Conservation (phyloP, 2,113 vertebrate genomes). For the Zosterops lateralis region DNA sequence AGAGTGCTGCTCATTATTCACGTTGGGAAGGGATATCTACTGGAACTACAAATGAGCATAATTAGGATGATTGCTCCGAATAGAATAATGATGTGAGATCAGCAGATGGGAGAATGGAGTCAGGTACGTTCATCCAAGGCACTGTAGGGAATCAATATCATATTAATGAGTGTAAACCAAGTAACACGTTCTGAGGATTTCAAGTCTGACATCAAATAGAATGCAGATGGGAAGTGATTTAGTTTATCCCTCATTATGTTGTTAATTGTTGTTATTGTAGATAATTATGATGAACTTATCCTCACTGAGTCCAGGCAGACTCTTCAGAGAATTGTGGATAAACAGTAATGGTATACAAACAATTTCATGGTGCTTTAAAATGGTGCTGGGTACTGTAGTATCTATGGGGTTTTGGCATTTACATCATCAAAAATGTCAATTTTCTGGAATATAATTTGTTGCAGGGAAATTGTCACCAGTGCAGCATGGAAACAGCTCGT, state of each 20-base stretch:
- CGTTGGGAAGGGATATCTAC: not conserved
- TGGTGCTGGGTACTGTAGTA: not conserved
- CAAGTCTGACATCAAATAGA: not conserved
- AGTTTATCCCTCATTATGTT: slow-evolving; percentile 18
- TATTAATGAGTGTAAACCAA: not conserved
- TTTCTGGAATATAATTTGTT: not conserved
- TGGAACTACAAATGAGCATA: slow-evolving; percentile 25
- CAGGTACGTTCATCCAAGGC: slow-evolving; percentile 19
- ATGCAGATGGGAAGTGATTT: slow-evolving; percentile 35
- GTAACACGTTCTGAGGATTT: not conserved
- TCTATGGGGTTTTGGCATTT: fast-evolving
- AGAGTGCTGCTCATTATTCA: not conserved
- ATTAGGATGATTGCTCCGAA: slow-evolving; percentile 1
- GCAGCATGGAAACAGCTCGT: not conserved
- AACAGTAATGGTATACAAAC: slow-evolving; percentile 30
- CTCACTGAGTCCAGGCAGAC: not conserved
- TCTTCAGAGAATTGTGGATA: slow-evolving; percentile 12
- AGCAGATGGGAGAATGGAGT: slow-evolving; percentile 28
- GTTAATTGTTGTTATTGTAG: slow-evolving; percentile 43
- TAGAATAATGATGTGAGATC: not conserved
- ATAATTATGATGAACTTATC: slow-evolving; percentile 25
- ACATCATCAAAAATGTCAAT: not conserved
- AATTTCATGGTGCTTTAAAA: not conserved
- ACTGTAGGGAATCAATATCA: not conserved
- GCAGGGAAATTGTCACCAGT: not conserved